These are phyloP conservation scores for Maniola hyperantus DNA, from an alignment of 2,888 invertebrate genomes.

Conservation along the genomic window DNA sequence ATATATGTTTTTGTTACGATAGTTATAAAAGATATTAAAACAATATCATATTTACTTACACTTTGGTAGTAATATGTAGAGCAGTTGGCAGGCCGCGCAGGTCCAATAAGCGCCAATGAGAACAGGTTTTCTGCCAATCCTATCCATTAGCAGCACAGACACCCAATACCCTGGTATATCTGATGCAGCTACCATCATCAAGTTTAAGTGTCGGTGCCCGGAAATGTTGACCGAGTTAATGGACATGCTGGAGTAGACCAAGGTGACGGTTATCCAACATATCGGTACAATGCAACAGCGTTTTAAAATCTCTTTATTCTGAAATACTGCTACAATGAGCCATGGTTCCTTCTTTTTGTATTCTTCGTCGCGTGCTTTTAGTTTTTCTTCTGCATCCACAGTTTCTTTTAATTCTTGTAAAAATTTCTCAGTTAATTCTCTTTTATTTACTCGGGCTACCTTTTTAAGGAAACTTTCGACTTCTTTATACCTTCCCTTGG, in stretches of 20 bases:
- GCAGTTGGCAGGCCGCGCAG: slow-evolving; percentile 39
- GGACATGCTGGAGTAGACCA: slow-evolving; percentile 88
- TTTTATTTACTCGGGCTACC: slow-evolving; percentile 84
- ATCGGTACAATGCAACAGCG: slow-evolving; percentile 74
- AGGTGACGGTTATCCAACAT: slow-evolving; percentile 87
- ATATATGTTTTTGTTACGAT: too few relatives aligned
- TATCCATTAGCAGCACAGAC: slow-evolving; percentile 81
- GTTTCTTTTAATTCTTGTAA: slow-evolving; percentile 49
- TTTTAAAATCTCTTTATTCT: slow-evolving; percentile 66
- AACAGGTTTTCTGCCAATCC: slow-evolving; percentile 62
- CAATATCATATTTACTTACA: slow-evolving; percentile 45
- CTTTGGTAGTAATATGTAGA: slow-evolving; percentile 40
- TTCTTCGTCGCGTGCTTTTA: neutral
- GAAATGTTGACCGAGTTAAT: slow-evolving; percentile 86
- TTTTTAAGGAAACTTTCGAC: slow-evolving; percentile 84
- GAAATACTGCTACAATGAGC: slow-evolving; percentile 59
- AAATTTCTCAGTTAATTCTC: slow-evolving; percentile 56
- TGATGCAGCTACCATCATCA: slow-evolving; percentile 78
- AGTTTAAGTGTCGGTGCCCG: slow-evolving; percentile 87
- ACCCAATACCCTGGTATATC: slow-evolving; percentile 86
- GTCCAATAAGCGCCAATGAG: slow-evolving; percentile 42
- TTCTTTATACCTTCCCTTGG: slow-evolving; percentile 85
- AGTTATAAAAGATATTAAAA: too few relatives aligned
- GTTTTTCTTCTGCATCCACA: neutral
- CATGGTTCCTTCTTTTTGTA: slow-evolving; percentile 51